Conservation (phyloP, 2,797 vertebrate genomes). For the Phoebastria nigripes region DNA sequence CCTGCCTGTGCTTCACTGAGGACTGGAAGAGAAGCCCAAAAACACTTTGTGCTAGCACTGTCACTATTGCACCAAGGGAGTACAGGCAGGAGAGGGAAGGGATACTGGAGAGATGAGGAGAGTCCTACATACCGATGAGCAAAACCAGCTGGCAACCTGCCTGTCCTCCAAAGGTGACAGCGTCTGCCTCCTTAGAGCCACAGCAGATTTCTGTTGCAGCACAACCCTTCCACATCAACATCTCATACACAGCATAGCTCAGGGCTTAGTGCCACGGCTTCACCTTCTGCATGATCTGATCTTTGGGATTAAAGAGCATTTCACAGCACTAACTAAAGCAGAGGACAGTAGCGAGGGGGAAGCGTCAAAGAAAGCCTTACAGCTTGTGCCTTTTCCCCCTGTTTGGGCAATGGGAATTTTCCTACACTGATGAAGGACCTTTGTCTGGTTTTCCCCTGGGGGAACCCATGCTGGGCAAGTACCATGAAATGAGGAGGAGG, state of each 20-base stretch:
- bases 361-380: background rate
- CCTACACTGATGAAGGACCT: background rate
- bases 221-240: background rate
- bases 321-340: background rate
- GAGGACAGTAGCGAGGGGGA: background rate
- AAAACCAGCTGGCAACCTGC: background rate
- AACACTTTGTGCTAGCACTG: background rate
- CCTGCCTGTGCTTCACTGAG: background rate
- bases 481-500: background rate
- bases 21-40: background rate
- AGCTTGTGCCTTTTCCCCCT: background rate
- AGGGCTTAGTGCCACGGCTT: background rate
- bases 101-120: background rate
- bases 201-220: background rate
- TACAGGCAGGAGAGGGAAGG: background rate
- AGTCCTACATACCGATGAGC: background rate
- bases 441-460: background rate
- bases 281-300: background rate
- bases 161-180: background rate
- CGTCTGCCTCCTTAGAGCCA: accelerated
- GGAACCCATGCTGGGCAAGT: background rate
- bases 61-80: background rate
- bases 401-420: background rate
- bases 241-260: background rate
- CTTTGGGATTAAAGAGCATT: background rate